Base-by-base conservation (phyloP, 2,888 invertebrate genomes). In the Microctonus aethiopoides region DNA sequence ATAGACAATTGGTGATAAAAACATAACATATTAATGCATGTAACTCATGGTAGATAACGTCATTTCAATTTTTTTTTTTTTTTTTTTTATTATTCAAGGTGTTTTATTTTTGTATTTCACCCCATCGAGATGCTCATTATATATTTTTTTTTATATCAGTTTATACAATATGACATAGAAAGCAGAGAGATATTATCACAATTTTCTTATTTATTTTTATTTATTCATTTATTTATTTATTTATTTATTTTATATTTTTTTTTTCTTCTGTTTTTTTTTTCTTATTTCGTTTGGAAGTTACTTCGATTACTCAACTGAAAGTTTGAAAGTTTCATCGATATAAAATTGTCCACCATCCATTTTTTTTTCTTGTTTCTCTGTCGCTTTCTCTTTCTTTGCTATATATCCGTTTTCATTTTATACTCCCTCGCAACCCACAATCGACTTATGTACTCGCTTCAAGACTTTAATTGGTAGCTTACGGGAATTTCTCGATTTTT, bases 391-490 rank as follows among this genome's bases (percentile, higher is more conserved):
- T 39, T 13, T 5, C 13, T 4, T n/a, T n/a, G 13, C n/a, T 39
- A n/a, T 41, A n/a, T 41, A 41, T 41, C 5, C 16, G 9, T 46
- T 7, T 5, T 16, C 6, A 46, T n/a, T 46, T 46, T 46, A 46
- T 46, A 46, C 16, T 46, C 39, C n/a, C n/a, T 39, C n/a, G 39
- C 39, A 39, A n/a, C 39, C 39, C 39, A 39, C 39, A 39, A 39
- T 39, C 39, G 39, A 39, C 39, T 39, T 39, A 39, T 13, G n/a
- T 39, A 39, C n/a, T 46, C 20, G 46, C 16, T 16, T 46, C 7
- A n/a, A 16, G 46, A 46, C 16, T 46, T n/a, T 46, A 46, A 57
- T n/a, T 57, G 16, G 57, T 16, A 57, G 29, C 57, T 46, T 62
- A 29, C 52, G 29, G 52, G 52, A 52, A 52, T 52, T 52, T 64